These are phyloP conservation scores for Hydrozoanthus gracilis DNA, from an alignment of 92 coral and sea anemone genomes.

Conservation along the genomic window DNA sequence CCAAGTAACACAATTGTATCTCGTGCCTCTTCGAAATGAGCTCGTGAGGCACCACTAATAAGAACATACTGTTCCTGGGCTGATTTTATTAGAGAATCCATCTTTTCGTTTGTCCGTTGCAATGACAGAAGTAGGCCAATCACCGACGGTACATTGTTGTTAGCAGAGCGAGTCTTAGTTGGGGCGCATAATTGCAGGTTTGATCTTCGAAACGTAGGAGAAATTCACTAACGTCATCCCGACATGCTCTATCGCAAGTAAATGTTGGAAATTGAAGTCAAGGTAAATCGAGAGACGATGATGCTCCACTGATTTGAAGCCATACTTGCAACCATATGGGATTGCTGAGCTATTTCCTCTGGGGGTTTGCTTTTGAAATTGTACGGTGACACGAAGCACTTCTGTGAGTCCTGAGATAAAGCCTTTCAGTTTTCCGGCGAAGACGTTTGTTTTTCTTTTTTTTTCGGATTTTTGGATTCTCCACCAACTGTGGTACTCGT, in stretches of 20 bases:
- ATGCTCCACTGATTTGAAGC: background rate
- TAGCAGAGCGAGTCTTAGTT: conserved; percentile 52
- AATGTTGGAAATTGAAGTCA: conserved; percentile 52
- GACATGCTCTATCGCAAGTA: conserved; percentile 27
- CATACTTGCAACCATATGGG: background rate
- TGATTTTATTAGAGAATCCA: conserved; percentile 56
- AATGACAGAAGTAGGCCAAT: conserved; percentile 68
- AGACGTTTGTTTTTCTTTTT: background rate
- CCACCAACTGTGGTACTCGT: conserved; percentile 53
- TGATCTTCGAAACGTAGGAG: conserved; percentile 64
- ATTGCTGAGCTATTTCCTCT: background rate
- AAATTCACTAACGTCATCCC: conserved; percentile 60
- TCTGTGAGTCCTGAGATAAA: conserved; percentile 43
- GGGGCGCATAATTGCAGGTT: conserved; percentile 53
- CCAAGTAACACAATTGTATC: conserved; percentile 17
- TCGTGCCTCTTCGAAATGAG: conserved; percentile 50
- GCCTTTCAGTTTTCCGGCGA: conserved; percentile 48
- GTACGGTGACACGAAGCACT: conserved; percentile 14
- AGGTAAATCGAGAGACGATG: conserved; percentile 9
- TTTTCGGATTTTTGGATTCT: conserved; percentile 30
- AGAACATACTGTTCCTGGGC: conserved; percentile 58
- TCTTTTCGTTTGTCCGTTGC: conserved; percentile 55
- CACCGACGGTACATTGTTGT: conserved; percentile 64
- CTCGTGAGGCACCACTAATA: conserved; percentile 33
- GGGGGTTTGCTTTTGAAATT: conserved; percentile 4